Evolutionary conservation across 2,888 invertebrate genomes (phyloP).

Genomic region (Sminthurides aquaticus): DNA sequence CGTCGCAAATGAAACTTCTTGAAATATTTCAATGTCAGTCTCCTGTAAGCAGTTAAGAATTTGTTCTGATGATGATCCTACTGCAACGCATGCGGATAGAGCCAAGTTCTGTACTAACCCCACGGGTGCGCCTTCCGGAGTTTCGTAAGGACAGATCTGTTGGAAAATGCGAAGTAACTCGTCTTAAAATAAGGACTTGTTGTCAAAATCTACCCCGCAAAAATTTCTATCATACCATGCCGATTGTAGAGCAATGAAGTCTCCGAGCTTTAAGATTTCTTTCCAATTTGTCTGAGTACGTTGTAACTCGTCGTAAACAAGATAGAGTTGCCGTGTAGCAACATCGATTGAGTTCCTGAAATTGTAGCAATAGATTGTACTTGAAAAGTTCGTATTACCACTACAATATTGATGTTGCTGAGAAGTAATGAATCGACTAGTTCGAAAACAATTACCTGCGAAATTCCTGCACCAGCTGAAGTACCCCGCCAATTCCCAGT

Average conservation of each 20-base stretch:
- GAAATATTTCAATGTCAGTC: too few species aligned
- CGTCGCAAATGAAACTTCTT: too few species aligned
- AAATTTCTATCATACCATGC: too few species aligned
- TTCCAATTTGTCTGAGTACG: slow-evolving; percentile 57
- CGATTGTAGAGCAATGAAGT: slow-evolving; percentile 58
- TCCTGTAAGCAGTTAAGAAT: slow-evolving; percentile 9
- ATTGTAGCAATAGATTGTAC: neutral
- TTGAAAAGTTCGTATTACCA: too few species aligned
- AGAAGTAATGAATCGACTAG: too few species aligned
- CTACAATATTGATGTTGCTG: too few species aligned
- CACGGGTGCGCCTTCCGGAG: slow-evolving; percentile 22
- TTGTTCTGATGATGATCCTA: neutral
- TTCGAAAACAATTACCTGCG: slow-evolving; percentile 49
- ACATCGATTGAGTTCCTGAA: slow-evolving; percentile 21
- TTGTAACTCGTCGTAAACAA: slow-evolving; percentile 53
- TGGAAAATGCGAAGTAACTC: too few species aligned
- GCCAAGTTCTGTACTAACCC: slow-evolving; percentile 26
- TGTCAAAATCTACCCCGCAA: too few species aligned
- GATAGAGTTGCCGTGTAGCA: slow-evolving; percentile 55
- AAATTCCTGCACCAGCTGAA: slow-evolving; percentile 55
- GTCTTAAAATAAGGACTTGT: too few species aligned
- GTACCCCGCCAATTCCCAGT: slow-evolving; percentile 60
- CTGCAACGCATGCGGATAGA: slow-evolving; percentile 16
- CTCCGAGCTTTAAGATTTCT: slow-evolving; percentile 57
- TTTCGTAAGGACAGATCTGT: slow-evolving; percentile 24